Evolutionary conservation across 2,797 vertebrate species (phyloP), one percentile per base, ranked within the genome.

Genomic region (Phylloscopus collybita): DNA sequence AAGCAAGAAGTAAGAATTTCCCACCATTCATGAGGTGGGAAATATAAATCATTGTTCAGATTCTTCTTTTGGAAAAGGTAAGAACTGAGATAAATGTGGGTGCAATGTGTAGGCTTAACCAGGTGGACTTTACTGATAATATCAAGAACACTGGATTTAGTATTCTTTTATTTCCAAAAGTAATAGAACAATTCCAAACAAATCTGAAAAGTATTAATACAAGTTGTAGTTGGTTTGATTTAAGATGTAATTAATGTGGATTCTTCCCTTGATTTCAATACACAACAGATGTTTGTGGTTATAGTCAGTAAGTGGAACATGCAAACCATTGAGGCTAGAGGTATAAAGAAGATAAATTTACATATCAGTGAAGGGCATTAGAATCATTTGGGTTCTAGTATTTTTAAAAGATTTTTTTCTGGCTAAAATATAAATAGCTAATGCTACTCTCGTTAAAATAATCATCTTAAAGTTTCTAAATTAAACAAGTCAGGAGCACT

Each of bases 271-370:
- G 40, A 84, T 90, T 70, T 66, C 94, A 90, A 88, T 73, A 66
- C 7, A 66, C 61, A 92, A 29, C 92, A 95, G 92, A 91, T 91
- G 86, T 89, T 88, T 96, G 86, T 94, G 86, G 74, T 93, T 92
- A 25, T 74, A 80, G 5, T 75, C 88, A 91, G 59, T 69, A 84
- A 95, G 34, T 72, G 80, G 51, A 84, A 96, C 80, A 44, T 29
- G 49, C 42, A 88, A 88, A 80, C 59, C 4, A 36, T 32, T 93
- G 88, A 85, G 54, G n/a, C 53, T 50, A 57, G 80, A 84, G 36
- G 42, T 83, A 65, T 30, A 32, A 70, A 45, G 79, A 59, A 79
- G 78, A 88, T 65, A 79, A 71, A 84, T 88, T 53, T 86, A 90
- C 92, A 91, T 19, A 79, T 59, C 40, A n/a, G n/a, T 57, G 53